A percentile compares a stretch with the other conserved stretches of the same genome.
These are phyloP conservation scores for Microcebus ravelobensis DNA, from an alignment of 2,113 vertebrate genomes.

Conservation along the genomic window DNA sequence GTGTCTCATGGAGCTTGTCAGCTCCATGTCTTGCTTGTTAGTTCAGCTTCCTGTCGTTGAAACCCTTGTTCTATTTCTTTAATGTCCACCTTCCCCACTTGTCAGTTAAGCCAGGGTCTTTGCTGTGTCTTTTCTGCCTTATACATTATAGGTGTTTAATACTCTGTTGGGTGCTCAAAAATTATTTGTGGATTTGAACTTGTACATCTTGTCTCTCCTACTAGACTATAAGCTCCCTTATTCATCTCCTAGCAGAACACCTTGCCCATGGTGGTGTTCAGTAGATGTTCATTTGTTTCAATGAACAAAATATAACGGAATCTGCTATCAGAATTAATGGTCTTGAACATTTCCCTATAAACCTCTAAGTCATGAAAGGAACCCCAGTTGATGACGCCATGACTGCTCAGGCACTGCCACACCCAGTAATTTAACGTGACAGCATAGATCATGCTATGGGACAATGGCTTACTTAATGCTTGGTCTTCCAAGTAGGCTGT, in stretches of 20 bases:
- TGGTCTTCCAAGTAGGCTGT: background rate
- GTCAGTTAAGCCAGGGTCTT: background rate
- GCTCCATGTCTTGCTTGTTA: background rate
- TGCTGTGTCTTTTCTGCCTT: background rate
- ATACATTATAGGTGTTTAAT: background rate
- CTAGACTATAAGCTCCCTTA: background rate
- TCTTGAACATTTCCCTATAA: background rate
- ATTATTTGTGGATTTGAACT: background rate
- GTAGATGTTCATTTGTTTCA: background rate
- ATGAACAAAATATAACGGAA: background rate
- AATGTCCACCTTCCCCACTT: background rate
- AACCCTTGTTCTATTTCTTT: background rate
- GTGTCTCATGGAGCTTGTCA: background rate
- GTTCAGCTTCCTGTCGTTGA: background rate
- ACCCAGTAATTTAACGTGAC: background rate
- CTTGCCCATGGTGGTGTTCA: background rate
- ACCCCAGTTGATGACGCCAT: background rate
- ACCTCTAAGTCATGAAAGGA: background rate
- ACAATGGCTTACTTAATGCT: background rate
- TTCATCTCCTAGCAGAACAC: background rate
- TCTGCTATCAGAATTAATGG: background rate
- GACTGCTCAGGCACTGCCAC: background rate
- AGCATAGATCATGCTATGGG: background rate
- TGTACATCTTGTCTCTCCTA: background rate
- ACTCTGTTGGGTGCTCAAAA: background rate